Base-by-base conservation (phyloP, 1,140 invertebrate genomes). In the Cydia splendana region DNA sequence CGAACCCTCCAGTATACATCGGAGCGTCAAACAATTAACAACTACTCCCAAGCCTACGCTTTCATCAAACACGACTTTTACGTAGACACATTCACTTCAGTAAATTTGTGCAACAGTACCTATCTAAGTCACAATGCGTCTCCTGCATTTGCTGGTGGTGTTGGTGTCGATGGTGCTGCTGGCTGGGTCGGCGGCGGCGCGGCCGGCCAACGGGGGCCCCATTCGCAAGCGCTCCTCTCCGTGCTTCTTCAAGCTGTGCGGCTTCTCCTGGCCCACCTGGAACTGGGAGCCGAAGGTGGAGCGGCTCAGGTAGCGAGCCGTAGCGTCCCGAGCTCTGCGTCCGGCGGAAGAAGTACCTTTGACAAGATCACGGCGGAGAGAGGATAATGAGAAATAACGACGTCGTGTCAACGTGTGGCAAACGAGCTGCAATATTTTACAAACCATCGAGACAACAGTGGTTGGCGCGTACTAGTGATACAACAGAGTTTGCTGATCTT, bases 201-300 rank as follows among this genome's bases (percentile, higher is more conserved):
- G 85, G 0, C 88, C 89, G 12, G 71, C 48, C 18, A 78, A 45
- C 30, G 69, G 57, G 9, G 67, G 73, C 42, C 80, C 79, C 42
- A 77, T 85, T 0, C 80, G 84, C 20, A 91, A 86, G 77, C 78
- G 87, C 5, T 83, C 88, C 18, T 78, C 77, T 9, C 85, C 86
- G 79, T 91, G 89, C 76, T 80, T 89, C 6, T 82, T 91, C 24
- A 91, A 91, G 71, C 78, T 89, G 7, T 91, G 89, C 82, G 86
- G 82, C 77, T 88, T 84, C 74, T 80, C 79, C 15, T 81, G 84
- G 0, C 69, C 78, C 10, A 18, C 81, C 28, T 38, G 28, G 28
- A 34, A 6, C 30, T n/a, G 12, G 65, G 13, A 13, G 13, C 81
- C 84, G 48, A 77, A 78, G 4, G 80, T 85, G 62, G 77, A 85